phyloP scores from a whole-genome alignment of 1,140 invertebrate species.

The Delia radicum region DNA sequence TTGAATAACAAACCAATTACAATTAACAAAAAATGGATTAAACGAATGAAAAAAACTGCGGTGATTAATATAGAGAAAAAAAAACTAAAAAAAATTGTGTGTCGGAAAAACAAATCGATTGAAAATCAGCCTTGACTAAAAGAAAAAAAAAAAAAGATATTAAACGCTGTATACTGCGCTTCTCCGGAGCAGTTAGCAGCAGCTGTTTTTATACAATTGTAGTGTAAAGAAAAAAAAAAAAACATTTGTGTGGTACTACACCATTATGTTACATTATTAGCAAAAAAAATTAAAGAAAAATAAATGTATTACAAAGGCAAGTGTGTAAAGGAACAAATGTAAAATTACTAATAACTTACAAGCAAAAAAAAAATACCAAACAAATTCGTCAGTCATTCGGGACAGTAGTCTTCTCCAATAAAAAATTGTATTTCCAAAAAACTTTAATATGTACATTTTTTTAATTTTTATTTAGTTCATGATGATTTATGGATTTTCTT shows the following conservation, averaged over 20 bases:
- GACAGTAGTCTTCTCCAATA: too few relatives aligned
- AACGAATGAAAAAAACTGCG: not conserved
- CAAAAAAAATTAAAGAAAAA: not conserved
- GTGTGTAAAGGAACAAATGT: not conserved
- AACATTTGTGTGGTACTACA: not conserved
- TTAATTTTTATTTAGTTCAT: not conserved
- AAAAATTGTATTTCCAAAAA: not conserved
- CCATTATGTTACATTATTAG: not conserved
- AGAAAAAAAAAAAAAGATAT: not conserved
- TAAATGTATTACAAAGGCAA: not conserved
- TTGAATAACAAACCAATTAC: not conserved
- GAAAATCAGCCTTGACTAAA: constrained; percentile 15
- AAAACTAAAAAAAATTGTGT: constrained; percentile 11
- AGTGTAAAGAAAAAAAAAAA: not conserved
- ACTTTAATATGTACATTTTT: not conserved
- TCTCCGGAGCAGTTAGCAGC: not conserved
- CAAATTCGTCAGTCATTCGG: too few relatives aligned
- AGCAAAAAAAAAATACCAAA: not conserved
- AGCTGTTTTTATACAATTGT: not conserved
- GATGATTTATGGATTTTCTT: not conserved
- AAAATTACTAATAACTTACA: too few relatives aligned
- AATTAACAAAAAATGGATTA: not conserved
- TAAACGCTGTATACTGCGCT: not conserved
- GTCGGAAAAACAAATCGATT: constrained; percentile 20
- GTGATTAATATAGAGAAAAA: constrained; percentile 21